Evolutionary conservation across 2,113 vertebrate species (phyloP).

Genomic region (Chrysemys picta): DNA sequence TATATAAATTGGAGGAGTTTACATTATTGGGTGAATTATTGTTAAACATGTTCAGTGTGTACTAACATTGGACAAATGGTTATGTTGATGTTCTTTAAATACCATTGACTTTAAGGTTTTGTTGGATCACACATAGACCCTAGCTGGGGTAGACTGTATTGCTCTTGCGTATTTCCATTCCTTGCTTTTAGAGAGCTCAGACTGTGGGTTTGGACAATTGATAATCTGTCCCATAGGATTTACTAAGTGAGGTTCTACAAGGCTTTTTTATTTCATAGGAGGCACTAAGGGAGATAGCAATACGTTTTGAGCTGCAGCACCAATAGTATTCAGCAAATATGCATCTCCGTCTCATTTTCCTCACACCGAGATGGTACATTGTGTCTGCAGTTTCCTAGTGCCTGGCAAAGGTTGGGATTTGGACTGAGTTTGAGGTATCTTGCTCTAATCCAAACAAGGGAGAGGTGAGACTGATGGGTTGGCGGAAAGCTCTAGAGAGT

Average conservation of each 20-base stretch:
- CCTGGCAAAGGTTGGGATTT: not conserved
- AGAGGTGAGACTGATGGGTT: not conserved
- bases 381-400: not conserved
- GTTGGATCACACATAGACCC: not conserved
- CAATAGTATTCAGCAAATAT: not conserved
- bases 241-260: not conserved
- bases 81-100: not conserved
- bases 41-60: fast-evolving
- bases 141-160: not conserved
- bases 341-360: fast-evolving
- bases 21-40: not conserved
- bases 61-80: fast-evolving
- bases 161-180: not conserved
- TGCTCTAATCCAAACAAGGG: not conserved
- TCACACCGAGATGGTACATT: fast-evolving
- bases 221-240: not conserved
- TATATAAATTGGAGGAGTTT: not conserved
- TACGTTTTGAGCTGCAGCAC: not conserved
- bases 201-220: not conserved
- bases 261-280: not conserved
- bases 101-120: not conserved
- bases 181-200: not conserved
- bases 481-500: not conserved
- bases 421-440: not conserved
- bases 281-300: fast-evolving